Percentiles rank a stretch among this genome's conserved stretches.
Evolutionary conservation across 2,113 vertebrate genomes (phyloP).

Genomic region (Anoura caudifer): DNA sequence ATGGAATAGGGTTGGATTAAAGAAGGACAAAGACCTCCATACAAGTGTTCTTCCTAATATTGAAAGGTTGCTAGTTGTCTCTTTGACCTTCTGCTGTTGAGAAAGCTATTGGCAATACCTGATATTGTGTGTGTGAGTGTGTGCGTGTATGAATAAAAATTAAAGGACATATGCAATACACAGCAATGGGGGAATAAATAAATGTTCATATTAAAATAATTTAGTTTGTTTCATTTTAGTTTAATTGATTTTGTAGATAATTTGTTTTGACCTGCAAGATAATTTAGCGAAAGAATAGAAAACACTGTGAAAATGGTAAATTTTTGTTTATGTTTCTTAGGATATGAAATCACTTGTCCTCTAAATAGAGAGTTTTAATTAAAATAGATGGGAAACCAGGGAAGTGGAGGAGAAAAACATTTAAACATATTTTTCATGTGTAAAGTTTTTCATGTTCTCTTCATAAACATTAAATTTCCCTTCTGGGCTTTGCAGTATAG

Average conservation of each 20-base stretch:
- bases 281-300: slow-evolving; percentile 48
- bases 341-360: slow-evolving; percentile 56
- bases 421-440: slow-evolving; percentile 64
- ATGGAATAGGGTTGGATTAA: background rate
- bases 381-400: slow-evolving; percentile 74
- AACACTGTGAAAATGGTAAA: slow-evolving; percentile 17
- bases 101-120: background rate
- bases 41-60: background rate
- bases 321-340: slow-evolving; percentile 70
- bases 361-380: slow-evolving; percentile 70
- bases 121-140: background rate
- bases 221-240: slow-evolving; percentile 38
- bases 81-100: background rate
- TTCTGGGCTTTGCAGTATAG: slow-evolving; percentile 71
- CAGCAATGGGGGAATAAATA: background rate
- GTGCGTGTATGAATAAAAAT: background rate
- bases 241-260: slow-evolving; percentile 50
- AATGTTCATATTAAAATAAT: slow-evolving; percentile 25
- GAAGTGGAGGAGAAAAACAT: slow-evolving; percentile 59
- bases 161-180: background rate
- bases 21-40: background rate
- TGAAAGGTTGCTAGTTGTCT: background rate
- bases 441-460: slow-evolving; percentile 69
- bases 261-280: slow-evolving; percentile 39
- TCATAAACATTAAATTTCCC: slow-evolving; percentile 73